Conservation (phyloP, 2,888 invertebrate genomes). For the Spodoptera exigua region DNA sequence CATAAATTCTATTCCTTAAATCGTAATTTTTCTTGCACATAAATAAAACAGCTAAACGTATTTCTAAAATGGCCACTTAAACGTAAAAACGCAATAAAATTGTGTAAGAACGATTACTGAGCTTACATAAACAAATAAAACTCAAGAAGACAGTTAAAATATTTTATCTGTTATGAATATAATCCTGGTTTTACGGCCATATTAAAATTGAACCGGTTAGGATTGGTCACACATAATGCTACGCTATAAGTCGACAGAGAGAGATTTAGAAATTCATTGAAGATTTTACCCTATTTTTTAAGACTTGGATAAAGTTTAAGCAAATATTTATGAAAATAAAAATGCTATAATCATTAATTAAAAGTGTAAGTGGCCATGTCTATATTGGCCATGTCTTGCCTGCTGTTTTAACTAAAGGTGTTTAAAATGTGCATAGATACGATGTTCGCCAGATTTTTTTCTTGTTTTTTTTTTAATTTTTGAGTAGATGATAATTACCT, state of each 20-base stretch:
- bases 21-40: conserved; percentile 13
- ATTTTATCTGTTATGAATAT: conserved; percentile 88
- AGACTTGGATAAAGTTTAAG: too few species aligned
- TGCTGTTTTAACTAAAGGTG: too few species aligned
- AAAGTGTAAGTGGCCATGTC: too few species aligned
- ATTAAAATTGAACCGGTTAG: conserved; percentile 77
- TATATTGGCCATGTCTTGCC: too few species aligned
- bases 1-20: too few species aligned
- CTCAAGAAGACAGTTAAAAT: conserved; percentile 81
- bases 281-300: too few species aligned
- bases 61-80: conserved; percentile 51
- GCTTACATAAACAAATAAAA: conserved; percentile 86
- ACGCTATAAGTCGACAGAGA: background rate
- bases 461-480: too few species aligned
- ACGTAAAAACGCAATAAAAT: conserved; percentile 73
- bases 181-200: conserved; percentile 81
- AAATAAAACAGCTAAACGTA: conserved; percentile 30
- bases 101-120: conserved; percentile 79
- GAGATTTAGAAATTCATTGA: background rate
- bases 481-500: too few species aligned
- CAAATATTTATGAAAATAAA: too few species aligned
- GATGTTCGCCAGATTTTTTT: too few species aligned
- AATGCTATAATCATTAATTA: too few species aligned
- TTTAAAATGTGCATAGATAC: too few species aligned
- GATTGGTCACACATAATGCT: conserved; percentile 14